Base-by-base conservation (phyloP, 1,140 invertebrate species). In the Hydropsyche tenuis region DNA sequence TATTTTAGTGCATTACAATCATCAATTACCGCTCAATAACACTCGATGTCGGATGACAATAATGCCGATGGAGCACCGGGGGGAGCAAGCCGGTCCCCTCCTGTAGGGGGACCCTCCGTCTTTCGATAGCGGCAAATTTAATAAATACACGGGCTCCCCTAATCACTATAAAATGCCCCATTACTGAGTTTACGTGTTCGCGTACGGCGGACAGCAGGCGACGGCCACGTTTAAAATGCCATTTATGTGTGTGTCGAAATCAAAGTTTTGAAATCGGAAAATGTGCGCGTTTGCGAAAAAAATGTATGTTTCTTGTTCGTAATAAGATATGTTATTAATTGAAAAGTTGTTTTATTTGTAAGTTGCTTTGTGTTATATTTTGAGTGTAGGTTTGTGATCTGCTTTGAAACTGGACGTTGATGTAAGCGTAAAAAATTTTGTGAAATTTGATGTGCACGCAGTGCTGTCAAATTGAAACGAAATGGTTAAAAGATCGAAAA, bases 111-210 rank as follows among this genome's bases (percentile, higher is more conserved):
- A 43, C 53, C 53, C 37, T 20, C 20, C 68, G 7, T 27, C 68
- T 37, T 37, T 56, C 46, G 68, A 70, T 70, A 18, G 68, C 9
- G 46, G 63, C 72, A 73, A 73, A 73, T 73, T 73, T 68, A 73
- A 73, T 73, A 73, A 73, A 73, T 73, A 73, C 63, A 56, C 63
- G 12, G 9, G 72, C 46, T 66, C 72, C 72, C 72, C 72, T 73
- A 73, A 73, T 73, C 72, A 73, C 72, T 73, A 73, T 73, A 73
- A 69, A 73, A 73, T 68, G 64, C 64, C 22, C 45, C 43, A 73
- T 73, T 73, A 73, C 63, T 16, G 42, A 68, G 68, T 56, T 56
- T 70, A 70, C 68, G 68, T 37, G 68, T 56, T 56, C 68, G 46
- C 68, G 51, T 2, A 18, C 27, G 48, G 48, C 22, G 18, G 7